Evolutionary conservation across 2,888 invertebrate species (phyloP), one percentile per base, ranked within the genome.

Genomic region (Geophilus truncorum): DNA sequence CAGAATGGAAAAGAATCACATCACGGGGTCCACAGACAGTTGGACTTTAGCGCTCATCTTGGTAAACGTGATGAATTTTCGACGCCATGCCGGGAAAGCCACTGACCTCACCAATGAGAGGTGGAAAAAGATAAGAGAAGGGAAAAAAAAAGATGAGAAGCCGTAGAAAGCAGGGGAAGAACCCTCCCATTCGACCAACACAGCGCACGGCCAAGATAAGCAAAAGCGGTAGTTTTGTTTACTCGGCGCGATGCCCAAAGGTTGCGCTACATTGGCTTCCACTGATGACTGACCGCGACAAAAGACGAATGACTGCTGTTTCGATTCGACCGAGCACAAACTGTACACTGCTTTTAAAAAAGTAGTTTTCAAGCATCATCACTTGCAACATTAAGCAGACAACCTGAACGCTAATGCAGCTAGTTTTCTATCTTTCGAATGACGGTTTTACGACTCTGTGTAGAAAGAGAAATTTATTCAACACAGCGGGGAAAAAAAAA

Each of bases 1-100:
- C 57, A 18, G 57, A 62, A 62, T 62, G 57, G 57, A 62, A 62
- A 62, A n/a, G 57, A 62, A 62, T 62, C 57, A 62, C 57, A 62
- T 62, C 21, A 62, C 15, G 57, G 23, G 57, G 57, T 23, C 57
- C 21, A 62, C 57, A 62, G 57, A 62, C 57, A 62, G 57, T 62
- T 23, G 57, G 57, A 62, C 57, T 62, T 62, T 62, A 62, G 57
- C 23, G 57, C 57, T 62, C 57, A 62, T 62, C 57, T 62, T 62
- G 57, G 57, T 62, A 21, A 62, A 23, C 57, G 57, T 62, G 57
- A 62, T 62, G 57, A 62, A 62, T 62, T 62, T 62, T 62, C 57
- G 57, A 62, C 21, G 57, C 57, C 57, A 62, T 10, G 57, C 57
- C n/a, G 57, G 57, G 57, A 62, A 40, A 6, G 57, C 57, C 57